These are phyloP conservation scores for Sebastes flavidus DNA, from an alignment of 2,797 vertebrate species.

Conservation along the genomic window DNA sequence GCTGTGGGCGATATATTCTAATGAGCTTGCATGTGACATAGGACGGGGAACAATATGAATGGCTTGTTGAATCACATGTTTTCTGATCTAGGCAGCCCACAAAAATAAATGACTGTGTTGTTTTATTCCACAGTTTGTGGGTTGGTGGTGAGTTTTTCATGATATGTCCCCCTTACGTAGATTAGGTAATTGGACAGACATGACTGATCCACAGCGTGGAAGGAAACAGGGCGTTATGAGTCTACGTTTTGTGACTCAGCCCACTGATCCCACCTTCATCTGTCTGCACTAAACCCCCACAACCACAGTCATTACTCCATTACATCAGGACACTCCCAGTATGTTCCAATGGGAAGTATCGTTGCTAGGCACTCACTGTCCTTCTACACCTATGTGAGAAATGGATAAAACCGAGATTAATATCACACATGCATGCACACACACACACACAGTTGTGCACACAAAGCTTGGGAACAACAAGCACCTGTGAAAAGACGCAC, in stretches of 20 bases:
- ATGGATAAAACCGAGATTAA: constrained; percentile 63
- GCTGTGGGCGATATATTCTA: not conserved
- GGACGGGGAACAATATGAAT: too few relatives aligned
- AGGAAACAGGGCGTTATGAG: constrained; percentile 31
- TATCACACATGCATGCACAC: constrained; percentile 41
- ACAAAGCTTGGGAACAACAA: constrained; percentile 51
- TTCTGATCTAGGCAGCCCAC: too few relatives aligned
- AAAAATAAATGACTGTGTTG: not conserved
- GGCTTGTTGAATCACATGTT: too few relatives aligned
- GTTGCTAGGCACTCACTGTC: constrained; percentile 51
- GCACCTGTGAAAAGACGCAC: constrained; percentile 71
- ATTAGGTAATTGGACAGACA: not conserved
- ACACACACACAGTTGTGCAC: constrained; percentile 10
- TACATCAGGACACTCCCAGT: constrained; percentile 48
- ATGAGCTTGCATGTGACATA: too few relatives aligned
- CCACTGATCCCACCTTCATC: constrained; percentile 26
- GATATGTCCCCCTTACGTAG: not conserved
- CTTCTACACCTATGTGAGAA: constrained; percentile 63
- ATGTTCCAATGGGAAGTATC: constrained; percentile 22
- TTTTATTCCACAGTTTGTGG: too few relatives aligned
- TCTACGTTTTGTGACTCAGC: constrained; percentile 50
- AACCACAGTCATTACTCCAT: constrained; percentile 42
- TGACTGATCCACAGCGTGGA: not conserved
- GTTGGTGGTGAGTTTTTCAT: not conserved
- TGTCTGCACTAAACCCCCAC: constrained; percentile 44